Evolutionary conservation across 2,888 invertebrate species (phyloP).

Genomic region (Neoscelio sp.): DNA sequence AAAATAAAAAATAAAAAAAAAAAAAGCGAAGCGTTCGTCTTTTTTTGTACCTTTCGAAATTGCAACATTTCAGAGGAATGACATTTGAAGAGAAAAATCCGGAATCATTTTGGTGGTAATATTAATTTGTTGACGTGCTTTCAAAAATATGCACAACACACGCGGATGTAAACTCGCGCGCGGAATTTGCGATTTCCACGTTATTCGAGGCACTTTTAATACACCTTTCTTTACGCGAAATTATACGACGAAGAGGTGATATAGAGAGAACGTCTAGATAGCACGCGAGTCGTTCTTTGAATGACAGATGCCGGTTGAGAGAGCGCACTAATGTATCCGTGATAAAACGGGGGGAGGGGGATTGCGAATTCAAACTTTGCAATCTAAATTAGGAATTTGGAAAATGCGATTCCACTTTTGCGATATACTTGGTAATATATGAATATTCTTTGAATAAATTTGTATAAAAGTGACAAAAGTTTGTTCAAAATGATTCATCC

Average conservation of each 20-base stretch:
- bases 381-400: too few species aligned
- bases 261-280: constrained; percentile 11
- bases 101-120: too few species aligned
- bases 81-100: constrained; percentile 27
- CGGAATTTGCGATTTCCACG: not conserved
- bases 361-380: not conserved
- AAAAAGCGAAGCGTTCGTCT: constrained; percentile 14
- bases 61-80: constrained; percentile 11
- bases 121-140: too few species aligned
- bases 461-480: too few species aligned
- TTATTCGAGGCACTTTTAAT: not conserved
- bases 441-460: too few species aligned
- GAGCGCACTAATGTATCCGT: constrained; percentile 34
- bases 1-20: too few species aligned
- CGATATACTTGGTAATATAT: too few species aligned
- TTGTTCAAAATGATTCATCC: too few species aligned
- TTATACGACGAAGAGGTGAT: not conserved
- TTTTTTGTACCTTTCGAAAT: constrained; percentile 5
- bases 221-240: not conserved
- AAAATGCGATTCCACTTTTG: too few species aligned
- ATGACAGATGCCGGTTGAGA: constrained; percentile 28
- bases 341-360: not conserved
- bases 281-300: constrained; percentile 31
- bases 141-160: too few species aligned
- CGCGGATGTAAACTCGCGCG: not conserved